These are phyloP conservation scores for Telmatochromis sp. DNA, from an alignment of 2,113 vertebrate genomes.

Conservation along the genomic window DNA sequence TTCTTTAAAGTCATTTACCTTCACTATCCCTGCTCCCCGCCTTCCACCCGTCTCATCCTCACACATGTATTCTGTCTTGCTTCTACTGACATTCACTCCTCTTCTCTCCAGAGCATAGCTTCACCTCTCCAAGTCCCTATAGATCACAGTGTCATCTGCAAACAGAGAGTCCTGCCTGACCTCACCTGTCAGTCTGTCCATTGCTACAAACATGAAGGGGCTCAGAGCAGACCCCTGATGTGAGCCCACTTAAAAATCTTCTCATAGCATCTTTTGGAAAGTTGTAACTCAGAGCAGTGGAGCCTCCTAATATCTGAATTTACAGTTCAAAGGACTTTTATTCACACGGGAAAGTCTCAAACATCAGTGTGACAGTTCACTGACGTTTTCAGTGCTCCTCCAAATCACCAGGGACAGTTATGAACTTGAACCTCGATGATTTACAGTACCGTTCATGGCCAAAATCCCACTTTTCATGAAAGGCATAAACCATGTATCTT, in stretches of 20 bases:
- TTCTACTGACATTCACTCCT: neutral
- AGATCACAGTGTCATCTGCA: neutral
- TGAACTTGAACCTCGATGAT: neutral
- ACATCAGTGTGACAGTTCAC: neutral
- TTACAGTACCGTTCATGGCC: rapidly evolving
- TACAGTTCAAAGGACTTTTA: neutral
- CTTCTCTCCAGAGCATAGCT: neutral
- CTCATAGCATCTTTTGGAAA: neutral
- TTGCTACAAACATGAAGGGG: neutral
- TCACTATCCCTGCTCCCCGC: rapidly evolving
- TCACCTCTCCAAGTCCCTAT: neutral
- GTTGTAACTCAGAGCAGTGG: neutral
- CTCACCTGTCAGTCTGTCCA: neutral
- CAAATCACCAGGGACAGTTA: neutral
- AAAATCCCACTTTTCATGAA: neutral
- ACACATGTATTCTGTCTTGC: neutral
- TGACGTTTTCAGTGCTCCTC: neutral
- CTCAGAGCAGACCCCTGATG: neutral
- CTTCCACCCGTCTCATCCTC: neutral
- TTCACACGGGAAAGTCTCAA: neutral
- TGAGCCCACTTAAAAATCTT: neutral
- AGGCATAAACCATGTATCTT: neutral
- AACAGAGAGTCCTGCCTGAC: neutral
- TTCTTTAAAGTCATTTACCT: neutral
- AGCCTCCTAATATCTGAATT: neutral